Conservation (phyloP, 2,113 vertebrate species). For the Corythoichthys intestinalis region DNA sequence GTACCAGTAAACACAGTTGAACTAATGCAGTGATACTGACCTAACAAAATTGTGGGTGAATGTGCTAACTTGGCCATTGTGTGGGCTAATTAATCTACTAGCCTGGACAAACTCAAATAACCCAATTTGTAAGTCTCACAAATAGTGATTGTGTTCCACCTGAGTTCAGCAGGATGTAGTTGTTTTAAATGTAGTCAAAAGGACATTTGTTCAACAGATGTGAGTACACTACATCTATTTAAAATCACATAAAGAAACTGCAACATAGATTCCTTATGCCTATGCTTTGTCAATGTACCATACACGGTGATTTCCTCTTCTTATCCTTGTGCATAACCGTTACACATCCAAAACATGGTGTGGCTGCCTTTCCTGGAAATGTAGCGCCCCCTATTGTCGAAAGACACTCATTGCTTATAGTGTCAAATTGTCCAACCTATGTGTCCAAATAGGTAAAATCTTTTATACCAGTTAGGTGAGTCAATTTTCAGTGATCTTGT, state of each 20-base stretch:
- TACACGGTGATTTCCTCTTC: not conserved
- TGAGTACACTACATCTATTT: no score
- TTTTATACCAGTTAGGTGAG: slow-evolving; percentile 31
- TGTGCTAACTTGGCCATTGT: not conserved
- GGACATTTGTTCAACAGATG: no score
- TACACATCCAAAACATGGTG: not conserved
- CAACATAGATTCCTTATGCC: no score
- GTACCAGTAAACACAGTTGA: not conserved
- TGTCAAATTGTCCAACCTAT: not conserved
- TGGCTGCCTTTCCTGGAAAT: slow-evolving; percentile 2
- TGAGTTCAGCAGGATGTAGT: no score
- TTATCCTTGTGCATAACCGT: not conserved
- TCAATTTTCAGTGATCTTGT: slow-evolving; percentile 35
- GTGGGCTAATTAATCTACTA: no score
- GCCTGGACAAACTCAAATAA: not conserved
- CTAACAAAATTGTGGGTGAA: not conserved
- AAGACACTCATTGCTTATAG: slow-evolving; percentile 8
- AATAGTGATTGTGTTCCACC: not conserved
- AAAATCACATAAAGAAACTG: no score
- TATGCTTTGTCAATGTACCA: not conserved
- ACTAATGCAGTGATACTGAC: not conserved
- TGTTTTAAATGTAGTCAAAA: no score
- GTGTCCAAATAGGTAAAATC: slow-evolving; percentile 15
- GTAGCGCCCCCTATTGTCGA: slow-evolving; percentile 48
- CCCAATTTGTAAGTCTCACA: not conserved